phyloP scores from a whole-genome alignment of 1,140 invertebrate genomes.

The Rhysida immarginata region DNA sequence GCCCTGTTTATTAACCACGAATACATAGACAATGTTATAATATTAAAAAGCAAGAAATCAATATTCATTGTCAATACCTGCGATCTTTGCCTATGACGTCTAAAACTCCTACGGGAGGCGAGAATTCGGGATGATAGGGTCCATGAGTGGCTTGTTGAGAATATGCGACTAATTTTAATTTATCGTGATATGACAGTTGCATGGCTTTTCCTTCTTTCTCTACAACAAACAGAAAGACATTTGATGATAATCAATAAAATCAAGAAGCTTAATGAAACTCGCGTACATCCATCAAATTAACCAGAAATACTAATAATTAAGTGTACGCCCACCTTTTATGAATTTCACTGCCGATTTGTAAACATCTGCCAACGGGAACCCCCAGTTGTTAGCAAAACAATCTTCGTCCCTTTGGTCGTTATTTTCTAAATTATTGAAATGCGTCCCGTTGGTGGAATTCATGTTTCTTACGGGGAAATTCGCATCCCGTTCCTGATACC shows the following conservation, averaged over 20 bases:
- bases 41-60: too few species aligned
- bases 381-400: constrained; percentile 35
- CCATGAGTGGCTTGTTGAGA: constrained; percentile 82
- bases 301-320: not conserved
- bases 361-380: constrained; percentile 55
- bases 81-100: constrained; percentile 90
- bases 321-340: constrained; percentile 57
- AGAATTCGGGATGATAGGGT: constrained; percentile 54
- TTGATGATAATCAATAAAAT: not conserved
- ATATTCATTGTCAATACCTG: too few species aligned
- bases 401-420: constrained; percentile 1
- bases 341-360: constrained; percentile 71
- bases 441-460: too few species aligned
- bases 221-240: constrained; percentile 34
- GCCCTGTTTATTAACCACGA: too few species aligned
- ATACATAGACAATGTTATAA: too few species aligned
- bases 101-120: constrained; percentile 72
- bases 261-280: not conserved
- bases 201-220: constrained; percentile 93
- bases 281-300: constrained; percentile 15
- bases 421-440: too few species aligned
- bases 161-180: constrained; percentile 75
- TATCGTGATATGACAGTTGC: constrained; percentile 84
- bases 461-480: too few species aligned
- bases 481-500: too few species aligned